Evolutionary conservation across 2,888 invertebrate genomes (phyloP).

Genomic region (Xiphydria camelus): DNA sequence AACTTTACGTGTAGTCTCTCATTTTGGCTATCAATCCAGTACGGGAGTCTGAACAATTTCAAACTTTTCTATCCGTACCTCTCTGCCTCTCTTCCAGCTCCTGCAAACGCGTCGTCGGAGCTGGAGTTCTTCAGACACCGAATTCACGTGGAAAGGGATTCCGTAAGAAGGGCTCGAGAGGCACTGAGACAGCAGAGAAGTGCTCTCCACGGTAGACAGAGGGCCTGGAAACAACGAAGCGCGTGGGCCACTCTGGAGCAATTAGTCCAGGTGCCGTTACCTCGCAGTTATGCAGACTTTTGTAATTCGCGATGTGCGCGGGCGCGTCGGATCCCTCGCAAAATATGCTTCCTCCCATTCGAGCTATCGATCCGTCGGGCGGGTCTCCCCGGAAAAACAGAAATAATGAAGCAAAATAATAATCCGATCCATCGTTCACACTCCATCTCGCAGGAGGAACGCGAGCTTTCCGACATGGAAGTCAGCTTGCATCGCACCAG

Average conservation of each 20-base stretch:
- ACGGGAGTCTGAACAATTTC: not conserved
- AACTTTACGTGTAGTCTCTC: conserved; percentile 1
- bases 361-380: too few relatives aligned
- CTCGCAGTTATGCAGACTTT: too few relatives aligned
- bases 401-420: too few relatives aligned
- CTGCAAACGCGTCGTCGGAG: conserved; percentile 63
- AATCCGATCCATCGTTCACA: not conserved
- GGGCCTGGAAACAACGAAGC: conserved; percentile 61
- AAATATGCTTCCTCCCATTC: too few relatives aligned
- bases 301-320: too few relatives aligned
- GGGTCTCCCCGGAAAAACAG: too few relatives aligned
- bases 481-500: conserved; percentile 81
- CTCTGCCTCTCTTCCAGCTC: conserved; percentile 38
- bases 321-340: too few relatives aligned
- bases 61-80: not conserved
- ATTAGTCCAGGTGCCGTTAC: conserved; percentile 62
- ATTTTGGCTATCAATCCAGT: conserved; percentile 10
- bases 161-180: conserved; percentile 80
- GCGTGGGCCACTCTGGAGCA: conserved; percentile 62
- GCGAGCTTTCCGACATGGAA: conserved; percentile 81
- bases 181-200: conserved; percentile 71
- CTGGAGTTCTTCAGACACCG: conserved; percentile 83
- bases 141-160: conserved; percentile 78
- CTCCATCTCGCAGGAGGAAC: conserved; percentile 70
- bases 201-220: conserved; percentile 69